Conservation (phyloP, 2,888 invertebrate genomes). For the Perithous albicinctus region DNA sequence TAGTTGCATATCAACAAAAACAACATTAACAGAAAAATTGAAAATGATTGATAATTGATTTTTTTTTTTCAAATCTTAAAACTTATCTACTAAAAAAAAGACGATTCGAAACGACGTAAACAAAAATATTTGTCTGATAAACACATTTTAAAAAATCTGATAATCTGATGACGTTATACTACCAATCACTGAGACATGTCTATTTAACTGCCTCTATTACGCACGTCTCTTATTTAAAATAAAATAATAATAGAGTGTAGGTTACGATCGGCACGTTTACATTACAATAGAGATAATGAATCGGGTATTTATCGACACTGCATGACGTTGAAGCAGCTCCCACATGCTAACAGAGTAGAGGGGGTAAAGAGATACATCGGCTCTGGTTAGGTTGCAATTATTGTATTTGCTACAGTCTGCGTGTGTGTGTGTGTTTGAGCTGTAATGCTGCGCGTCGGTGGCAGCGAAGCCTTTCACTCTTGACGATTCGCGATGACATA, state of each 20-base stretch:
- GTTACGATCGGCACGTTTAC: neutral
- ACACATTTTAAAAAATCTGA: neutral
- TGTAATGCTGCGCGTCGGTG: constrained; percentile 14
- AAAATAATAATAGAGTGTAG: neutral
- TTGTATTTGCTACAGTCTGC: constrained; percentile 1
- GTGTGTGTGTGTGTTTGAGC: too few species aligned
- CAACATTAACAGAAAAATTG: too few species aligned
- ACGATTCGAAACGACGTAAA: neutral
- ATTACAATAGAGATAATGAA: constrained; percentile 11
- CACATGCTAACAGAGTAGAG: constrained; percentile 17
- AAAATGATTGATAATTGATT: neutral
- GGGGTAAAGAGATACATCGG: neutral
- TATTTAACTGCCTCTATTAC: neutral
- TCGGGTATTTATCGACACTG: neutral
- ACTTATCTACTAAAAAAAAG: neutral
- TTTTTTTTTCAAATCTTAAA: too few species aligned
- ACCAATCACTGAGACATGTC: neutral
- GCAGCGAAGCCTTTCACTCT: constrained; percentile 61
- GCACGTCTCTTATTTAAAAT: neutral
- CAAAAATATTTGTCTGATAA: neutral
- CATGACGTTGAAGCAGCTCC: constrained; percentile 5
- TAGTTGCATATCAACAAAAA: too few species aligned
- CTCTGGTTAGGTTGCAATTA: constrained; percentile 13
- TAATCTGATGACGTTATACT: neutral
- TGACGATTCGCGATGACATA: constrained; percentile 56